Conservation (phyloP, 1,140 invertebrate species). For the Anadara kagoshimensis region DNA sequence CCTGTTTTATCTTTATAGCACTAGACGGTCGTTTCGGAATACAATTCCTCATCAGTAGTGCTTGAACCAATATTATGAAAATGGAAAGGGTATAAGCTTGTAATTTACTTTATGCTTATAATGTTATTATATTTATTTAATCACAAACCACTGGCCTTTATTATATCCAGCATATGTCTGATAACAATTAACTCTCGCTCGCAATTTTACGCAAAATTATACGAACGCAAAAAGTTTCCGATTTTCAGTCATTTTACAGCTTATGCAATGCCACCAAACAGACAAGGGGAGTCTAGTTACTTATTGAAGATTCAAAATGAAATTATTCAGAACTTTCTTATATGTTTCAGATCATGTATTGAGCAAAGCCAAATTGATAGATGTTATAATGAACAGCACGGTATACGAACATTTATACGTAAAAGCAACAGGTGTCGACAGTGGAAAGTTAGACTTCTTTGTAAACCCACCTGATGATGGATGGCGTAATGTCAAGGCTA, state of each 20-base stretch:
- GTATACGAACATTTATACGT: conserved; percentile 34
- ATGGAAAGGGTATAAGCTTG: no score
- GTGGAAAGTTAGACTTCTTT: conserved; percentile 34
- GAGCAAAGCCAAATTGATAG: conserved; percentile 32
- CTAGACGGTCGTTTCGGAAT: no score
- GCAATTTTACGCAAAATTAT: conserved; percentile 27
- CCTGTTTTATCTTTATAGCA: no score
- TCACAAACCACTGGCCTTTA: neutral
- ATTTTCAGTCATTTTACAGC: neutral
- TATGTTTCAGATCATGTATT: conserved; percentile 42
- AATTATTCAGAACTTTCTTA: neutral
- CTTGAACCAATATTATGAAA: no score
- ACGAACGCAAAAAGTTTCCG: conserved; percentile 18
- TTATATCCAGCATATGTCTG: no score
- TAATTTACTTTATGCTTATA: no score
- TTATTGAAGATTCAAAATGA: neutral
- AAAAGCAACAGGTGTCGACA: neutral
- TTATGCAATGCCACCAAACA: neutral
- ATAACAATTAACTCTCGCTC: no score
- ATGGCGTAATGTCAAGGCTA: conserved; percentile 31
- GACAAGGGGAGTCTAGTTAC: neutral
- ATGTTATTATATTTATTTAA: neutral
- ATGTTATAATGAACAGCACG: conserved; percentile 13
- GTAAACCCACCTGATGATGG: conserved; percentile 34
- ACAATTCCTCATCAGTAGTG: no score